These are phyloP conservation scores for Peromyscus eremicus DNA, from an alignment of 2,797 vertebrate genomes.

Conservation along the genomic window DNA sequence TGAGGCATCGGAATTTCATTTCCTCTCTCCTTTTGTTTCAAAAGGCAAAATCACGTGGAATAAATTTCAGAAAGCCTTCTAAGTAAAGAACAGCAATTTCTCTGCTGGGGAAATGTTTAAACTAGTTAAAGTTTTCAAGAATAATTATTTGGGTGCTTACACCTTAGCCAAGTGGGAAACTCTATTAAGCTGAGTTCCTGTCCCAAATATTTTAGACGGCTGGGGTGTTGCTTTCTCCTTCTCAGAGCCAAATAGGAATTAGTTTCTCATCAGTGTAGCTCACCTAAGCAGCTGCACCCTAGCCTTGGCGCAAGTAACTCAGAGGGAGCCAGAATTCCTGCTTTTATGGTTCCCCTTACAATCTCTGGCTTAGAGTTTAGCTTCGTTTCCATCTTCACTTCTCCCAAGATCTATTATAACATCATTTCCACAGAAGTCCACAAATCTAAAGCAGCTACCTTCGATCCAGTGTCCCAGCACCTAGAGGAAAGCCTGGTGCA, in stretches of 20 bases:
- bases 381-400: not conserved
- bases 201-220: not conserved
- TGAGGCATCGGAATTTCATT: slow-evolving; percentile 42
- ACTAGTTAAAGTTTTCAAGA: not conserved
- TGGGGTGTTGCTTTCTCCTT: slow-evolving; percentile 16
- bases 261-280: slow-evolving; percentile 40
- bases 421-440: not conserved
- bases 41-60: slow-evolving; percentile 40
- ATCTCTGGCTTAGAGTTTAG: not conserved
- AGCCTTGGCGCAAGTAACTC: not conserved
- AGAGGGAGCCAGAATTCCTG: not conserved
- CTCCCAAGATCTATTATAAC: not conserved
- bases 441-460: not conserved
- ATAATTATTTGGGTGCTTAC: slow-evolving; percentile 22
- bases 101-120: slow-evolving; percentile 49
- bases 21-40: slow-evolving; percentile 39
- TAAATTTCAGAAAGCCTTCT: slow-evolving; percentile 52
- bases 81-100: slow-evolving; percentile 25
- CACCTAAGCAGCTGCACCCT: slow-evolving; percentile 5
- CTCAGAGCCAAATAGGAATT: slow-evolving; percentile 13
- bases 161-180: slow-evolving; percentile 44
- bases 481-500: not conserved
- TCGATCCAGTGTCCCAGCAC: not conserved
- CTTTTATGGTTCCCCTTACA: not conserved
- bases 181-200: not conserved